phyloP scores from a whole-genome alignment of 2,113 vertebrate species.

The Trichomycterus rosablanca region DNA sequence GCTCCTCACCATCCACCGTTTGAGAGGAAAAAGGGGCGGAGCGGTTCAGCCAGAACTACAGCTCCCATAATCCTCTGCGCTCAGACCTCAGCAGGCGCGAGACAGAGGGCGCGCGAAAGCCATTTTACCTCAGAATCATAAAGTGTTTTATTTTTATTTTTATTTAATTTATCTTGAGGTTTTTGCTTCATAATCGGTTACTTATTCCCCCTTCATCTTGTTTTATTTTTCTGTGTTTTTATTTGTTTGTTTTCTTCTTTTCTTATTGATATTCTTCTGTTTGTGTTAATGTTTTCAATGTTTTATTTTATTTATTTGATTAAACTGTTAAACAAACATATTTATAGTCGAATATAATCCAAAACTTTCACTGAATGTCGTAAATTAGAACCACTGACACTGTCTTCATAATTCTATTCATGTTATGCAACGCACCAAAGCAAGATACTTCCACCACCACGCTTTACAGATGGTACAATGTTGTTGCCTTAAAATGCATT shows the following conservation, averaged over 20 bases:
- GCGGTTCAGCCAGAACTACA: slow-evolving; percentile 53
- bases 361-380: too few relatives aligned
- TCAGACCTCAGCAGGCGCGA: not conserved
- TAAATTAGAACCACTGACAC: too few relatives aligned
- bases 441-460: too few relatives aligned
- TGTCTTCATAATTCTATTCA: too few relatives aligned
- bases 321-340: too few relatives aligned
- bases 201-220: not conserved
- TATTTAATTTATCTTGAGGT: not conserved
- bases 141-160: not conserved
- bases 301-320: too few relatives aligned
- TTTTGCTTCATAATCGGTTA: not conserved
- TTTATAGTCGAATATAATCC: too few relatives aligned
- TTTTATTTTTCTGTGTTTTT: not conserved
- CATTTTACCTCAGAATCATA: not conserved
- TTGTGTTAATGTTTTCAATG: too few relatives aligned
- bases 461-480: too few relatives aligned
- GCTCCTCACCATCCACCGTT: slow-evolving; percentile 55
- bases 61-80: slow-evolving; percentile 66
- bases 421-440: too few relatives aligned
- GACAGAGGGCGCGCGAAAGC: not conserved
- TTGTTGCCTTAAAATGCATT: too few relatives aligned
- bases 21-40: slow-evolving; percentile 65
- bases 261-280: not conserved
- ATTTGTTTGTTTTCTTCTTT: not conserved